Percentiles rank a stretch among this genome's conserved stretches.
Evolutionary conservation across 1,140 invertebrate genomes (phyloP).

Genomic region (Choristoneura fumiferana): DNA sequence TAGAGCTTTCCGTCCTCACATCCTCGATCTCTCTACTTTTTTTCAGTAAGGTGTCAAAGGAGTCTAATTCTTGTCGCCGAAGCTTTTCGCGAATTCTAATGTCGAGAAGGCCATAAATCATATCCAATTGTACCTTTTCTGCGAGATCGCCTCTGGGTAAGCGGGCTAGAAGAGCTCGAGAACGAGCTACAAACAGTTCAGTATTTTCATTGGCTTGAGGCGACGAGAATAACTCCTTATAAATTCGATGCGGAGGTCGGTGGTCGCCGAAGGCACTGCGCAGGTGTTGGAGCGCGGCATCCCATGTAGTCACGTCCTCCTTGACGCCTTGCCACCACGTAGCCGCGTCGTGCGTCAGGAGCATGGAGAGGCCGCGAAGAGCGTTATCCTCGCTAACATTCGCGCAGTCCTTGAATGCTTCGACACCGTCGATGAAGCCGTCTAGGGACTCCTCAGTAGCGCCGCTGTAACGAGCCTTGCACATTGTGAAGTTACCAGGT

Average conservation of each 20-base stretch:
- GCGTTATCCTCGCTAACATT: not conserved
- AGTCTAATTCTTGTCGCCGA: too few species aligned
- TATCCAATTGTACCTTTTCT: too few species aligned
- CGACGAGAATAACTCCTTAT: not conserved
- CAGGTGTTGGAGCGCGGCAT: not conserved
- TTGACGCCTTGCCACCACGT: slow-evolving; percentile 20
- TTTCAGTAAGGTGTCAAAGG: too few species aligned
- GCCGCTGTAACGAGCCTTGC: too few species aligned
- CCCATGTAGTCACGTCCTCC: not conserved
- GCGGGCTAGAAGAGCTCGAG: too few species aligned
- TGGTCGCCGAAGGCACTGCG: slow-evolving; percentile 6
- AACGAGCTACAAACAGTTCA: not conserved
- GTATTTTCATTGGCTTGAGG: not conserved
- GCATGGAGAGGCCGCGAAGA: not conserved
- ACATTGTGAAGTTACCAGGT: too few species aligned
- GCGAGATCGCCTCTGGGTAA: too few species aligned
- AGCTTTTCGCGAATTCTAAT: too few species aligned
- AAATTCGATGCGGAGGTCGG: not conserved
- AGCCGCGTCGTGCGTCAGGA: not conserved
- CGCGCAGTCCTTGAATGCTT: not conserved
- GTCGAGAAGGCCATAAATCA: too few species aligned
- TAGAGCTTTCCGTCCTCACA: too few species aligned
- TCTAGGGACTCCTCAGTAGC: too few species aligned
- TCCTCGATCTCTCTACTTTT: too few species aligned
- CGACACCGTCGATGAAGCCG: not conserved